Percentiles rank a stretch among this genome's conserved stretches.
Conservation (phyloP, 2,113 vertebrate species). For the Pyrgilauda ruficollis region DNA sequence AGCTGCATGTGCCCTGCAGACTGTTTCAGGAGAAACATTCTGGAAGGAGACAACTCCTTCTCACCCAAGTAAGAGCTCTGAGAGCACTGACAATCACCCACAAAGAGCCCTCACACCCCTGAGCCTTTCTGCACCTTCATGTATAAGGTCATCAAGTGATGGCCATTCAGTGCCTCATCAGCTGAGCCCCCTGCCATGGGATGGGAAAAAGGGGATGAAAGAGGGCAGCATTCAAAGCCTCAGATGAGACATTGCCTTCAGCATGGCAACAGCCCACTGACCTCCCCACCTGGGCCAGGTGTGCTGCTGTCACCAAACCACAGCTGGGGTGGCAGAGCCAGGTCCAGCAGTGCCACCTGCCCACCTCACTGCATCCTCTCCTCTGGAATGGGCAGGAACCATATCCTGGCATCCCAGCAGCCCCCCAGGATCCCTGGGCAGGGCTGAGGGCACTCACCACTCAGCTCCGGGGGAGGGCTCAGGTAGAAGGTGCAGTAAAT, state of each 20-base stretch:
- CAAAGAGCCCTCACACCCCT: not conserved
- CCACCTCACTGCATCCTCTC: no score
- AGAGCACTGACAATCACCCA: not conserved
- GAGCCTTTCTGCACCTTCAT: not conserved
- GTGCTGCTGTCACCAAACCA: not conserved
- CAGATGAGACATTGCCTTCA: rapidly evolving
- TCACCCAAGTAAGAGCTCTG: not conserved
- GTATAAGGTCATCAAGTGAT: rapidly evolving
- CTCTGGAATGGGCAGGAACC: rapidly evolving
- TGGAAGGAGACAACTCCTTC: not conserved
- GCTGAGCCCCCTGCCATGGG: rapidly evolving
- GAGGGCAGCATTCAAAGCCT: not conserved
- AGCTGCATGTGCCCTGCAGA: not conserved
- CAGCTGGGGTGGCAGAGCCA: rapidly evolving
- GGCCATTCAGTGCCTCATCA: not conserved
- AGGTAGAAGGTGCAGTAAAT: slow-evolving; percentile 91
- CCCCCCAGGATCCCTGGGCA: rapidly evolving
- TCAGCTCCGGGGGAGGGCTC: slow-evolving; percentile 81
- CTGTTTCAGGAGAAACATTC: not conserved
- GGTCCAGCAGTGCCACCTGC: not conserved
- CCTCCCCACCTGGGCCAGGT: not conserved
- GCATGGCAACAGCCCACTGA: rapidly evolving
- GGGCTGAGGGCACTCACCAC: slow-evolving; percentile 68
- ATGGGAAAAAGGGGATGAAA: no score
- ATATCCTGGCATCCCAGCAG: rapidly evolving